These are phyloP conservation scores for Thera britannica DNA, from an alignment of 2,888 invertebrate species.

Conservation along the genomic window DNA sequence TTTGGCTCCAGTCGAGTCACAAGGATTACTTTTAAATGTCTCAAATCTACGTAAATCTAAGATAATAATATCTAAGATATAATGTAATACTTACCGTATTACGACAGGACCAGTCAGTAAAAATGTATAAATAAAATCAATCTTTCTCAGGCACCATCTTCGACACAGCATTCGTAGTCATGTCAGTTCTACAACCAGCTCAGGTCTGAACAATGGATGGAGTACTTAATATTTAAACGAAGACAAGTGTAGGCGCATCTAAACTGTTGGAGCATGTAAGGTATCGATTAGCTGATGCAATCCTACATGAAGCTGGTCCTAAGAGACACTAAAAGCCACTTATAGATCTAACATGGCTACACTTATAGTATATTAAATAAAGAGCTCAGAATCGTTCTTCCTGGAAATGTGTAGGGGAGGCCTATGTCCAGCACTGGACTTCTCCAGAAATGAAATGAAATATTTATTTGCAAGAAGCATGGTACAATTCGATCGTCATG, in stretches of 20 bases:
- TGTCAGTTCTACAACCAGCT: slow-evolving; percentile 2
- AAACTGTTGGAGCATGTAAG: slow-evolving; percentile 40
- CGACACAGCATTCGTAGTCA: slow-evolving; percentile 1
- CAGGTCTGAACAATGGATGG: slow-evolving; percentile 20
- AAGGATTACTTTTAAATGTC: too few species aligned
- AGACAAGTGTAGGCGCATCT: slow-evolving; percentile 32
- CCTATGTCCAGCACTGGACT: too few species aligned
- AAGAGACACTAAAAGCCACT: neutral
- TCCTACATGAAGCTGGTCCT: slow-evolving; percentile 18
- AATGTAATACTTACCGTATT: too few species aligned
- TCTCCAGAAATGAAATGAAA: too few species aligned
- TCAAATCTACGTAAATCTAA: too few species aligned
- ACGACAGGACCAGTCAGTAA: too few species aligned
- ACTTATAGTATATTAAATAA: neutral
- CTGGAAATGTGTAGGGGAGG: too few species aligned
- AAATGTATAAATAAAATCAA: neutral
- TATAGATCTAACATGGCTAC: neutral
- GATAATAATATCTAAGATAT: too few species aligned
- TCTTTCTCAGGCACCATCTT: slow-evolving; percentile 10
- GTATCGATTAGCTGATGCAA: slow-evolving; percentile 44
- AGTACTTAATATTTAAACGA: slow-evolving; percentile 20
- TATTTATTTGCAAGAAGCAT: too few species aligned
- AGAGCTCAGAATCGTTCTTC: too few species aligned
- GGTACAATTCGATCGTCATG: too few species aligned
- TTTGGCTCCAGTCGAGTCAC: too few species aligned